Conservation (phyloP, 2,797 vertebrate genomes). For the Bovichtus diacanthus region DNA sequence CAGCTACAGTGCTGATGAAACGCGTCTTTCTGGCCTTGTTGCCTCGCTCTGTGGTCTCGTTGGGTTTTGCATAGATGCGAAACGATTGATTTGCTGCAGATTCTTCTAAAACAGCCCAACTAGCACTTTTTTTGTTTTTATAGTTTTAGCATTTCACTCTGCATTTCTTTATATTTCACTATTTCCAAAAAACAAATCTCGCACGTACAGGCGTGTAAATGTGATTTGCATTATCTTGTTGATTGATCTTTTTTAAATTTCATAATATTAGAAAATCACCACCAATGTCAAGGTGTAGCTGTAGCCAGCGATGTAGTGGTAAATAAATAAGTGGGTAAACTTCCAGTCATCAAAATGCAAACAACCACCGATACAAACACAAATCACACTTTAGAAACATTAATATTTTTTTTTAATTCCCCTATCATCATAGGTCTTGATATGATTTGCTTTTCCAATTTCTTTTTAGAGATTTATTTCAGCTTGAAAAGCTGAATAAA, state of each 20-base stretch:
- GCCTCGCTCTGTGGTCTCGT: constrained; percentile 57
- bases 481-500: constrained; percentile 19
- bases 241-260: constrained; percentile 28
- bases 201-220: constrained; percentile 2
- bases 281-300: constrained; percentile 33
- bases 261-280: constrained; percentile 21
- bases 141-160: constrained; percentile 21
- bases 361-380: constrained; percentile 66
- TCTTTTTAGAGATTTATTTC: constrained; percentile 20
- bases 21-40: constrained; percentile 59
- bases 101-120: constrained; percentile 50
- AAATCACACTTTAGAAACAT: constrained; percentile 51
- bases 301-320: constrained; percentile 58
- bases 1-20: constrained; percentile 52
- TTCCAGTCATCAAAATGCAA: constrained; percentile 58
- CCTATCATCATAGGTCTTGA: constrained; percentile 19
- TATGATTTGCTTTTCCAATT: constrained; percentile 40
- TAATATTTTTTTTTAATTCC: constrained; percentile 19
- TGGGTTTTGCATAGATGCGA: constrained; percentile 81
- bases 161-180: constrained; percentile 16
- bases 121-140: constrained; percentile 23
- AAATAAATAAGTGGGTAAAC: constrained; percentile 38
- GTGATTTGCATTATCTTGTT: constrained; percentile 35
- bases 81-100: constrained; percentile 66
- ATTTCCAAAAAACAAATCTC: constrained; percentile 5